Evolutionary conservation across 2,797 vertebrate genomes (phyloP).

Genomic region (Rhinichthys osculus): DNA sequence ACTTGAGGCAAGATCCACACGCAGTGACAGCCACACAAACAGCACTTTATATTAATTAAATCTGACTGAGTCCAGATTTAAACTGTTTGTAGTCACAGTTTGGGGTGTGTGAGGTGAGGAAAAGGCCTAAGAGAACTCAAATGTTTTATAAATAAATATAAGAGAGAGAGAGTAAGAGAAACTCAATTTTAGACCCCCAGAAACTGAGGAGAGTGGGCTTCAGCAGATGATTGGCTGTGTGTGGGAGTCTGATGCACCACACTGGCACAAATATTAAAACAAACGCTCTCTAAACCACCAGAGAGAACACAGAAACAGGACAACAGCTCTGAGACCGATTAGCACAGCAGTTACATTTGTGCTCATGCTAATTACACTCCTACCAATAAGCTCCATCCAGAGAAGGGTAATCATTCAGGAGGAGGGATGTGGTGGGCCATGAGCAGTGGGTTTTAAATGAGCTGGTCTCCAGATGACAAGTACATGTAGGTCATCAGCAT

Average conservation of each 20-base stretch:
- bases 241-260: conserved; percentile 56
- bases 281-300: conserved; percentile 24
- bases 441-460: conserved; percentile 54
- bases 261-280: conserved; percentile 56
- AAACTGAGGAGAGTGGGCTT: conserved; percentile 48
- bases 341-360: conserved; percentile 42
- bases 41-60: background rate
- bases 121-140: background rate
- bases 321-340: conserved; percentile 52
- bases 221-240: conserved; percentile 58
- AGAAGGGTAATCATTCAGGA: conserved; percentile 55
- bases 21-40: background rate
- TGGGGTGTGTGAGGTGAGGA: background rate
- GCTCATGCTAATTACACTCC: conserved; percentile 60
- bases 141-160: background rate
- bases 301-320: conserved; percentile 48
- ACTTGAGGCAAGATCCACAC: background rate
- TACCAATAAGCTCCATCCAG: conserved; percentile 51
- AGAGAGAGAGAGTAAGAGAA: conserved; percentile 47
- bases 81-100: conserved; percentile 1
- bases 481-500: conserved; percentile 59
- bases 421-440: conserved; percentile 41
- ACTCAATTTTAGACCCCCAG: conserved; percentile 18
- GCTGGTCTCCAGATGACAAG: conserved; percentile 41
- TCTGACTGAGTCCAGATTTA: background rate